Evolutionary conservation across 2,888 invertebrate species (phyloP), one percentile per base, ranked within the genome.

Genomic region (Plebejus argus): DNA sequence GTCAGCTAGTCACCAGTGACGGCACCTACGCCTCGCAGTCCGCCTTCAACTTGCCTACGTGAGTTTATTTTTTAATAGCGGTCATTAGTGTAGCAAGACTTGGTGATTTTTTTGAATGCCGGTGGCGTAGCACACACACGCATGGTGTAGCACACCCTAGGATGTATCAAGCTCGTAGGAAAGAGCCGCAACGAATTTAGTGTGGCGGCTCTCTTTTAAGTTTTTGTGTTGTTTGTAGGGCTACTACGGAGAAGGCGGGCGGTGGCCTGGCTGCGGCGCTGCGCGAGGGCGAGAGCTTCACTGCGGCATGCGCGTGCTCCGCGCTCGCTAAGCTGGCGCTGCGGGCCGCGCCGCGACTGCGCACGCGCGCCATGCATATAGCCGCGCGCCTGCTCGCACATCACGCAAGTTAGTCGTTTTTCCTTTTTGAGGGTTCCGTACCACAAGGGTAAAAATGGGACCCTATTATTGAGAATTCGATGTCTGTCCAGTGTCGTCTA

Each of bases 21-120:
- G 99, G 99, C 28, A 99, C 99, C 0, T 99, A 99, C 90, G 99
- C 99, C 39, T 97, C 99, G 4, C 99, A 99, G 92, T 99, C 99
- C 81, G 99, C 99, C 70, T 99, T 99, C 91, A 99, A 98, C 86
- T 94, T 98, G 82, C 95, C 96, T 35, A 95, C 95, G 96, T 97
- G 89, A 95, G 96, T 95, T 33, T 45, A 0, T 49, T 49, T 49
- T 49, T 12, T 49, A 15, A 18, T 18, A 53, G 8, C 6, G 1
- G 39, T 3, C 45, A 12, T 3, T 12, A 45, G 12, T 45, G 45
- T 45, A 12, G 45, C 45, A 45, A 3, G 12, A 45, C 10, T 45
- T 12, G 10, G 10, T 45, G 45, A 45, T 45, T 10, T 1, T 45
- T 45, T 45, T 12, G 10, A 45, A 45, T 3, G 10, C 10, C 39